These are phyloP conservation scores for Chromobotia macracanthus DNA, from an alignment of 2,797 vertebrate genomes.

Conservation along the genomic window DNA sequence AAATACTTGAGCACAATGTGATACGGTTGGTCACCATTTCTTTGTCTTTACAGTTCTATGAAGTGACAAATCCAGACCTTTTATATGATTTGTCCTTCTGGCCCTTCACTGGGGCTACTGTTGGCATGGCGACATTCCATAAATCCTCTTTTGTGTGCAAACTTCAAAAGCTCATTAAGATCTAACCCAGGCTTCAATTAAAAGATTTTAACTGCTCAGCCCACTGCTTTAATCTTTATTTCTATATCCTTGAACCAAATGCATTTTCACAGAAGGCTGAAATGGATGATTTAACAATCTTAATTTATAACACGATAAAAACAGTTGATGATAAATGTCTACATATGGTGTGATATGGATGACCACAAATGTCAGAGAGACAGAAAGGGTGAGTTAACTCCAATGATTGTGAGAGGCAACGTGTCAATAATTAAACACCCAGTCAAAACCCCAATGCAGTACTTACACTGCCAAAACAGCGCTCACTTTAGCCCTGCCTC, in stretches of 20 bases:
- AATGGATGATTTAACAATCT: not conserved
- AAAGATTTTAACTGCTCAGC: not conserved
- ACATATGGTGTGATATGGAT: not conserved
- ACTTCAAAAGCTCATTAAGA: conserved; percentile 42
- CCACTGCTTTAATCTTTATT: not conserved
- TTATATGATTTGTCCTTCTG: conserved; percentile 1
- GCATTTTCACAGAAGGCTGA: not conserved
- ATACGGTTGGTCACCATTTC: not conserved
- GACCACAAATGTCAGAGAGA: not conserved
- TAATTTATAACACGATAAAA: not conserved
- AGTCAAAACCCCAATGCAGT: not conserved
- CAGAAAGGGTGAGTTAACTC: not conserved
- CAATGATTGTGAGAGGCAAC: no score
- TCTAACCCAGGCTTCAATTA: conserved; percentile 24
- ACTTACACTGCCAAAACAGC: not conserved
- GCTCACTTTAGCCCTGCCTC: not conserved
- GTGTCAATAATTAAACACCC: not conserved
- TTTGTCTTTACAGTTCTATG: not conserved
- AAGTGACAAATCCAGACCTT: conserved; percentile 2
- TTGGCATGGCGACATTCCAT: conserved; percentile 43
- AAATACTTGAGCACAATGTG: not conserved
- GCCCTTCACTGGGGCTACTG: not conserved
- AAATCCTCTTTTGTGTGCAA: conserved; percentile 2
- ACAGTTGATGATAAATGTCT: not conserved
- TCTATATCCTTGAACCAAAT: not conserved